Evolutionary conservation across 2,888 invertebrate genomes (phyloP), one percentile per base, ranked within the genome.

Genomic region (Suillia variegata): DNA sequence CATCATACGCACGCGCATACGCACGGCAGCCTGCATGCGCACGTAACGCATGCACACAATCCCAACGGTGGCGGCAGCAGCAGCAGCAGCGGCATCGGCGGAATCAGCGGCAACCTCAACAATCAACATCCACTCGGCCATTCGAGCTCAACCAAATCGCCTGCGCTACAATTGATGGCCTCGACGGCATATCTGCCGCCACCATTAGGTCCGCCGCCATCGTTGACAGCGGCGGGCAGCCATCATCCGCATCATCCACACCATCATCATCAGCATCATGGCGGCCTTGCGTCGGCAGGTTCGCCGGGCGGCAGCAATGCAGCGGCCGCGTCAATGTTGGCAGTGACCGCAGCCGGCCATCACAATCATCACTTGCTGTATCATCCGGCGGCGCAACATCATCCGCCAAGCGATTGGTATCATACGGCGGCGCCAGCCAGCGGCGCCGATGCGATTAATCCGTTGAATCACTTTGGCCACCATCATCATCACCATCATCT

Each of bases 401-500:
- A 80, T 71, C 76, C 80, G 56, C 78, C 81, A 13, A 81, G 82
- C 67, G 82, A 82, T 62, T 81, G 81, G 82, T 82, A 82, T 78
- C 81, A 80, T 63, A 73, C 79, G 64, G 70, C 76, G 6, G 73
- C 81, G n/a, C 61, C 85, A 77, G 54, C 78, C 71, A 65, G 83
- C 76, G 59, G 70, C 4, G 76, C 79, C 48, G 84, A 82, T 55
- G 77, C 81, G 3, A 83, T 81, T 77, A 82, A 82, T 73, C 78
- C 81, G 45, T 68, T 82, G 53, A 81, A 85, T 72, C 84, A 84
- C 68, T 83, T 86, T 63, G 85, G 87, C 1, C 80, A 80, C 76
- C 88, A 88, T 71, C 86, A 87, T 75, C 86, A 86, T 62, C 87
- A 87, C 64, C 87, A 87, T 68, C 87, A 87, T 68, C 78, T 88